Base-by-base conservation (phyloP, 2,888 invertebrate genomes). In the Ligdia adustata region DNA sequence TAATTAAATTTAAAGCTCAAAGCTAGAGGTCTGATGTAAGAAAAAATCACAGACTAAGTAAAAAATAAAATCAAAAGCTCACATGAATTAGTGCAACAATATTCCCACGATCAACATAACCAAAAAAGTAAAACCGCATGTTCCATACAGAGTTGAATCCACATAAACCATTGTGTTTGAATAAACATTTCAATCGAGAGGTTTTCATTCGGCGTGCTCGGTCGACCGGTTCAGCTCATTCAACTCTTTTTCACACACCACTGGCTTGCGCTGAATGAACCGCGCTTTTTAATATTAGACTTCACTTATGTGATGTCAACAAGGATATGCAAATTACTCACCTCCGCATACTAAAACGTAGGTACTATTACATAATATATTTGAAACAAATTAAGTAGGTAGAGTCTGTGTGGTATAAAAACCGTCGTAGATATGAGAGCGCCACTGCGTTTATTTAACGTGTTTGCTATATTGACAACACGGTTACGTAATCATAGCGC, bases 171-270 rank as follows among this genome's bases (percentile, higher is more conserved):
- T 82, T 82, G 79, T 84, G 77, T 83, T 82, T 78, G 80, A 73
- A 82, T 79, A 82, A 81, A 85, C 79, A 84, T 83, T 84, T 81
- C 81, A 80, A 82, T 84, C 75, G 79, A 71, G 72, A 75, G 77
- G 76, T 75, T 82, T 81, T 72, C 82, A 82, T 82, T 79, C 71
- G n/a, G n/a, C n/a, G 74, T 60, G 74, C 60, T 66, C 74, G 79
- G 71, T 79, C 78, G 78, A 77, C 75, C 83, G 79, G 60, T 48
- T 42, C 57, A 66, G 70, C 64, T 75, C 81, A 84, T 81, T 82
- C 84, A 78, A 75, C 79, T 81, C 81, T 82, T 84, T 85, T 80
- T 79, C 71, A 75, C 80, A 77, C 72, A 65, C 67, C 77, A 65
- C 73, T 80, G 83, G 57, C 51, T 72, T 52, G 60, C 70, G 72